These are phyloP conservation scores for Clarias fuscus DNA, from an alignment of 2,797 vertebrate species.

Conservation along the genomic window DNA sequence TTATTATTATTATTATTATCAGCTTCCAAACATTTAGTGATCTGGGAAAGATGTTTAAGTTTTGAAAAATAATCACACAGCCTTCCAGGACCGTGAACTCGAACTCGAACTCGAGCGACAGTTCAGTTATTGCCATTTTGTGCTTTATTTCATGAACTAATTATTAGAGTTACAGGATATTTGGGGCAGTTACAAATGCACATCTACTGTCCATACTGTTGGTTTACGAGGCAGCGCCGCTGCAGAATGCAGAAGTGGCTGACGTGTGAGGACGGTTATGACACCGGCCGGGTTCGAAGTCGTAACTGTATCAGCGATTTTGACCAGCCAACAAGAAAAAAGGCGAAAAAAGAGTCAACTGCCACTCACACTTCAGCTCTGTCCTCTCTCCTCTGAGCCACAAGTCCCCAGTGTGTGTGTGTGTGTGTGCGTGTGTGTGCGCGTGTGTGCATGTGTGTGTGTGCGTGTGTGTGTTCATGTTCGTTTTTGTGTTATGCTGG, in stretches of 20 bases:
- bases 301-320: constrained; percentile 56
- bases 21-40: neutral
- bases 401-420: constrained; percentile 17
- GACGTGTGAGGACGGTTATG: constrained; percentile 37
- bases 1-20: neutral
- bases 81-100: neutral
- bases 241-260: constrained; percentile 49
- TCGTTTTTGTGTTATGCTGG: constrained; percentile 25
- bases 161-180: too few relatives aligned
- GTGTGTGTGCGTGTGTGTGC: neutral
- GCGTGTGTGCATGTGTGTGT: constrained; percentile 23
- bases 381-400: constrained; percentile 17
- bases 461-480: constrained; percentile 14
- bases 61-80: neutral
- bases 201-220: neutral
- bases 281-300: constrained; percentile 42
- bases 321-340: constrained; percentile 29
- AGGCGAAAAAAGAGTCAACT: constrained; percentile 36
- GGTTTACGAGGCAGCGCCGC: neutral
- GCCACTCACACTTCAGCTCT: constrained; percentile 62
- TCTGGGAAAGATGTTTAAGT: neutral
- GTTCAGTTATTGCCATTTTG: neutral
- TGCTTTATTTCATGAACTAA: too few relatives aligned
- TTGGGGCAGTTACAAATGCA: neutral
- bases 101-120: neutral